These are phyloP conservation scores for Ibidorhyncha struthersii DNA, from an alignment of 2,113 vertebrate genomes.

Conservation along the genomic window DNA sequence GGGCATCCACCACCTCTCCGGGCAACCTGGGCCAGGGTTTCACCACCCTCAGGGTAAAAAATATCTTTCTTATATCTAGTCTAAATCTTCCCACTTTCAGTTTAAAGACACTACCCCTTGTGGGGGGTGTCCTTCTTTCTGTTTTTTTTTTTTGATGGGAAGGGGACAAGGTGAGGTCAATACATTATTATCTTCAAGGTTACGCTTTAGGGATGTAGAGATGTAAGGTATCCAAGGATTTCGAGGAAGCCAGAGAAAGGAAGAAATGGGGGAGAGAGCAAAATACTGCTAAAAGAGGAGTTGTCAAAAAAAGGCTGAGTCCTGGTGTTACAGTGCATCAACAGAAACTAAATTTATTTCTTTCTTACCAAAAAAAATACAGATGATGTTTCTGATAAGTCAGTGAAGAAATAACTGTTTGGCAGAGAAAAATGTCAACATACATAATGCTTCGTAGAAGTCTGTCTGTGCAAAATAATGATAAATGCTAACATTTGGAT, in stretches of 20 bases:
- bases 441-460: not conserved
- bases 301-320: not conserved
- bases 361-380: not conserved
- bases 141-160: not conserved
- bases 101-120: not conserved
- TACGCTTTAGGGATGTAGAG: not conserved
- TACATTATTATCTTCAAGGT: not conserved
- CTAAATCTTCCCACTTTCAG: not conserved
- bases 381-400: not conserved
- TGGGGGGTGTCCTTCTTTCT: not conserved
- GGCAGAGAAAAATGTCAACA: not conserved
- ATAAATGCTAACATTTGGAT: not conserved
- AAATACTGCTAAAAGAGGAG: not conserved
- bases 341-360: not conserved
- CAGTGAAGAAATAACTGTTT: not conserved
- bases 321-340: not conserved
- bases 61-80: not conserved
- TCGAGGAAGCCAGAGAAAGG: not conserved
- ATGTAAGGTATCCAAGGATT: not conserved
- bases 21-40: not conserved
- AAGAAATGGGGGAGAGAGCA: not conserved
- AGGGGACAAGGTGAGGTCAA: not conserved
- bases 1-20: not conserved
- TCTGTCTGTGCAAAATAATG: not conserved
- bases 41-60: not conserved